Evolutionary conservation across 2,113 vertebrate species (phyloP).

Genomic region (Athene cunicularia): DNA sequence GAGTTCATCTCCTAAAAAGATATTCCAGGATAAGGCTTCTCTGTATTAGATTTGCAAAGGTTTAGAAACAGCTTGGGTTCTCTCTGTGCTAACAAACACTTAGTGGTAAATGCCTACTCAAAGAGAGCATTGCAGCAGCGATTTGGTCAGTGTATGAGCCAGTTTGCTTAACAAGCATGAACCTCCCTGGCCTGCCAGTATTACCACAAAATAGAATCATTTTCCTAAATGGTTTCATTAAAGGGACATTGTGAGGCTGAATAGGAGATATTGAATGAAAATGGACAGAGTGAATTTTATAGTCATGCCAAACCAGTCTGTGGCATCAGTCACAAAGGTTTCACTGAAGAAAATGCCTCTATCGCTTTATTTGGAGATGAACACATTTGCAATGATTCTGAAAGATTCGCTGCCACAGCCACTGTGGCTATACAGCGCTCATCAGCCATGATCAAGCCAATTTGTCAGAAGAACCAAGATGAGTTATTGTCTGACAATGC

Average conservation of each 20-base stretch:
- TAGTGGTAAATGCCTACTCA: constrained; percentile 23
- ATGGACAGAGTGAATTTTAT: neutral
- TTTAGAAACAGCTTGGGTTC: constrained; percentile 32
- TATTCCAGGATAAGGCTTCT: neutral
- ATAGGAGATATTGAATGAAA: neutral
- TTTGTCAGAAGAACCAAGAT: constrained; percentile 6
- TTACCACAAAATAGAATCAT: constrained; percentile 35
- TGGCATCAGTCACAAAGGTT: constrained; percentile 39
- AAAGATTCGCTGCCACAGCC: constrained; percentile 2
- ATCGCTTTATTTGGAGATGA: neutral
- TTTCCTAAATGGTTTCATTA: constrained; percentile 53
- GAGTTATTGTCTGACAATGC: constrained; percentile 14
- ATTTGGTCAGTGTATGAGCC: constrained; percentile 36
- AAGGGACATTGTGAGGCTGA: constrained; percentile 17
- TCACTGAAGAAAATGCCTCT: neutral
- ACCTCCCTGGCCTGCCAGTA: neutral
- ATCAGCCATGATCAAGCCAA: neutral
- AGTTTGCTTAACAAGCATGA: constrained; percentile 53
- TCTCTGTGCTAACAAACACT: constrained; percentile 31
- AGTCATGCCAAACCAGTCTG: neutral
- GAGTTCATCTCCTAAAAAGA: constrained; percentile 46
- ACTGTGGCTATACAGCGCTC: neutral
- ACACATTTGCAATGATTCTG: neutral
- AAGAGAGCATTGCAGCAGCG: neutral
- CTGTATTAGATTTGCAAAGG: constrained; percentile 50